phyloP scores from a whole-genome alignment of 1,140 invertebrate genomes.

The Capitella teleta region DNA sequence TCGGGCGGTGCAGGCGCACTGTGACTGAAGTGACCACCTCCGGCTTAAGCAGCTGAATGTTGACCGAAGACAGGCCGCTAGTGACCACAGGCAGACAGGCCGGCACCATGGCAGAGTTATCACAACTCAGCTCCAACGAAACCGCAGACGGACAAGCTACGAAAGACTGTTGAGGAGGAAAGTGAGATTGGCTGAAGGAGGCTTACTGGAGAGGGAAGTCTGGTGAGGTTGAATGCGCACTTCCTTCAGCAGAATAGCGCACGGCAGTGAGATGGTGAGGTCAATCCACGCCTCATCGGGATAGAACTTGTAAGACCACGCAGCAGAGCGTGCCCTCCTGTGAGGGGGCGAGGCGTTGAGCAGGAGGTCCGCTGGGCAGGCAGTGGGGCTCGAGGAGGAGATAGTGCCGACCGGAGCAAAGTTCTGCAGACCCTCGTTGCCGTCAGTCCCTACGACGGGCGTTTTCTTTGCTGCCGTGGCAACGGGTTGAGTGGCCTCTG shows the following conservation, averaged over 20 bases:
- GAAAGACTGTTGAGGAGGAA: slow-evolving; percentile 1
- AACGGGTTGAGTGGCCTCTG: too few species aligned
- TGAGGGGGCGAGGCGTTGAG: slow-evolving; percentile 64
- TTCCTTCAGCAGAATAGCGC: slow-evolving; percentile 75
- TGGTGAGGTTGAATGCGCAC: slow-evolving; percentile 79
- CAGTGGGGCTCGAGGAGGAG: slow-evolving; percentile 67
- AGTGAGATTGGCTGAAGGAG: not conserved
- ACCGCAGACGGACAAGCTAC: slow-evolving; percentile 79
- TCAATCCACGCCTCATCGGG: slow-evolving; percentile 79
- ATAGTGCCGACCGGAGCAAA: slow-evolving; percentile 77
- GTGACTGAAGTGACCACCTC: slow-evolving; percentile 56
- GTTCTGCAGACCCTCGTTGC: slow-evolving; percentile 54
- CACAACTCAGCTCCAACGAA: slow-evolving; percentile 61
- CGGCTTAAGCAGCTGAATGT: slow-evolving; percentile 64
- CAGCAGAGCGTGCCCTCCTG: slow-evolving; percentile 67
- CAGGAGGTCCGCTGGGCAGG: slow-evolving; percentile 74
- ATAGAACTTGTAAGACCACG: slow-evolving; percentile 87
- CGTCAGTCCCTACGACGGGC: slow-evolving; percentile 43
- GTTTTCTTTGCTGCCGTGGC: slow-evolving; percentile 39
- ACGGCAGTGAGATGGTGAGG: slow-evolving; percentile 71
- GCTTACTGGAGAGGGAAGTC: slow-evolving; percentile 63
- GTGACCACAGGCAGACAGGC: slow-evolving; percentile 63
- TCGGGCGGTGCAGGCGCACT: slow-evolving; percentile 64
- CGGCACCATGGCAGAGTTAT: slow-evolving; percentile 49
- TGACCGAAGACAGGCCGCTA: slow-evolving; percentile 72